phyloP scores from a whole-genome alignment of 2,113 vertebrate species.

The Tamias sibiricus region DNA sequence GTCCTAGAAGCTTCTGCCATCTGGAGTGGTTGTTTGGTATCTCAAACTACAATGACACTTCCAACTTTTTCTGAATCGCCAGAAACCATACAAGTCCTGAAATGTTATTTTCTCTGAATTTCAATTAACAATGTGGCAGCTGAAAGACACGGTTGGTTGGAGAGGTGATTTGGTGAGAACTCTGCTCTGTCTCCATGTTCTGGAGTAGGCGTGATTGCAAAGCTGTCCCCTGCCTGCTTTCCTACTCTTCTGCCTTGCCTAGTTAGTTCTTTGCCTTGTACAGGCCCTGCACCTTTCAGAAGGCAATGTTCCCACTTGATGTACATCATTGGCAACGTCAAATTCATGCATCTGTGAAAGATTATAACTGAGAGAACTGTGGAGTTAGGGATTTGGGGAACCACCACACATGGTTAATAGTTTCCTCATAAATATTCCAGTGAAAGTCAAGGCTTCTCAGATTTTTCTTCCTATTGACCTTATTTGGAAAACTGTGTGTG shows the following conservation, averaged over 20 bases:
- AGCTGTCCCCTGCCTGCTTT: not conserved
- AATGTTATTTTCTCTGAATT: constrained; percentile 13
- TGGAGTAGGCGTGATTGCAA: not conserved
- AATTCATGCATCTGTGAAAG: constrained; percentile 42
- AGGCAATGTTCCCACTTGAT: not conserved
- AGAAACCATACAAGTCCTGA: not conserved
- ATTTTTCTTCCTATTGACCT: constrained; percentile 28
- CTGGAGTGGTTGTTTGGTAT: constrained; percentile 37
- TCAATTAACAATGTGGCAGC: not conserved
- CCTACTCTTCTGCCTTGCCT: not conserved
- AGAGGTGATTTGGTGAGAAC: not conserved
- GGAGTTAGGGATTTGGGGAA: not conserved
- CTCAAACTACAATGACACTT: constrained; percentile 17
- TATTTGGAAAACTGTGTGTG: not conserved
- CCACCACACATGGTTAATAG: not conserved
- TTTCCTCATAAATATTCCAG: constrained; percentile 79
- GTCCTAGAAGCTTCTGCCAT: not conserved
- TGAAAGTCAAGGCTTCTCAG: not conserved
- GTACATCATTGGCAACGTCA: not conserved
- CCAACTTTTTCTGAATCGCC: constrained; percentile 4
- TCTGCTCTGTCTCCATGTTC: not conserved
- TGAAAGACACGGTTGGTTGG: not conserved
- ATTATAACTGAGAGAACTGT: not conserved
- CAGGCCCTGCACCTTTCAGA: not conserved
- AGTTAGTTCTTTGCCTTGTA: not conserved